Evolutionary conservation across 2,888 invertebrate species (phyloP), one percentile per base, ranked within the genome.

Genomic region (Watsonalla cultraria): DNA sequence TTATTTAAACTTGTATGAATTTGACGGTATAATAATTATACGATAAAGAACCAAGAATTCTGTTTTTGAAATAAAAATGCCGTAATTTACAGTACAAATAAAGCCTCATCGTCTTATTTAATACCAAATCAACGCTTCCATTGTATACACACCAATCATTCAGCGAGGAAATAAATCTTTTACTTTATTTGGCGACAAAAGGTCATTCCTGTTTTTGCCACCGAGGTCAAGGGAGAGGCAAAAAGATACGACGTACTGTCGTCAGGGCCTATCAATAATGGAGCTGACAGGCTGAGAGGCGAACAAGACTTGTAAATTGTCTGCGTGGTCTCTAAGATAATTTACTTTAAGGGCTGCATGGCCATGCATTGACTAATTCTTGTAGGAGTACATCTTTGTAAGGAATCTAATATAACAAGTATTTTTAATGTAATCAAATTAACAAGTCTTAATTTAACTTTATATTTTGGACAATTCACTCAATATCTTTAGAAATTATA

Each of bases 131-230:
- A 42, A 42, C 42, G 11, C 42, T 42, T 48, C 35, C n/a, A 35
- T 62, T 57, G 54, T 57, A 54, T 64, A 68, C 74, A 78, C 76
- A 70, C 74, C 78, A 70, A 76, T 80, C 76, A 75, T 77, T 78
- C 77, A 72, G 72, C 70, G 69, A 68, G 76, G 67, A 74, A 74
- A 85, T 86, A 80, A 84, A 86, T 86, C 83, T 81, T 78, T 72
- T 65, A 64, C 64, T 72, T 64, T 62, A 65, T 64, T 68, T 67
- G 68, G 72, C 77, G 76, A 79, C 81, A 76, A 77, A 78, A 76
- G 80, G 76, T 76, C 72, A 69, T 60, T 62, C 70, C 70, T 70
- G 76, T 84, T 86, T 85, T 86, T 85, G 80, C 72, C 65, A 55
- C 61, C 64, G 68, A 73, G 80, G 78, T 82, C 81, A 81, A 82